These are phyloP conservation scores for Drosophila meridiana DNA, from an alignment of 2,888 invertebrate species.

Conservation along the genomic window DNA sequence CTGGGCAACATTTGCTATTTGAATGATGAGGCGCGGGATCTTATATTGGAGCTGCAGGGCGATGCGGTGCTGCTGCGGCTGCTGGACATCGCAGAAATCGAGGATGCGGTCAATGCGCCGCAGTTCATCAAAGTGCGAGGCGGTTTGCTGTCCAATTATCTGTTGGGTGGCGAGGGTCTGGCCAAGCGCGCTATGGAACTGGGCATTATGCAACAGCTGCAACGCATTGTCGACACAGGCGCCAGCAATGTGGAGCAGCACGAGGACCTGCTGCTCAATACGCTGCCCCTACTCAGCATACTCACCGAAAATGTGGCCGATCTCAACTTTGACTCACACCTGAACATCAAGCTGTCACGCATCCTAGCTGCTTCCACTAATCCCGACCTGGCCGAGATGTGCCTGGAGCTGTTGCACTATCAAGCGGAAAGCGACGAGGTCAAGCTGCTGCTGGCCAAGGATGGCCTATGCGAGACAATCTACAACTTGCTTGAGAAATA, in stretches of 20 bases:
- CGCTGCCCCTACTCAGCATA: constrained; percentile 87
- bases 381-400: constrained; percentile 90
- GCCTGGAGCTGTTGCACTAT: constrained; percentile 90
- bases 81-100: constrained; percentile 81
- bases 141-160: constrained; percentile 92
- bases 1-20: constrained; percentile 96
- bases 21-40: constrained; percentile 89
- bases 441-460: constrained; percentile 90
- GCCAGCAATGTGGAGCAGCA: constrained; percentile 86
- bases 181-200: constrained; percentile 87
- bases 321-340: constrained; percentile 86
- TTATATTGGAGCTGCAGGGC: constrained; percentile 86
- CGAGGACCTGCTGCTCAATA: constrained; percentile 87
- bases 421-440: constrained; percentile 93
- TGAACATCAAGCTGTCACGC: constrained; percentile 88
- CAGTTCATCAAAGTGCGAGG: constrained; percentile 88
- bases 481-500: constrained; percentile 90
- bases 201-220: constrained; percentile 86
- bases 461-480: constrained; percentile 91
- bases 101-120: constrained; percentile 83
- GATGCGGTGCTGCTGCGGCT: constrained; percentile 85
- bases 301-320: constrained; percentile 88
- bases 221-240: constrained; percentile 85
- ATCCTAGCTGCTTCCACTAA: constrained; percentile 88
- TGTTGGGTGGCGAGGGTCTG: constrained; percentile 90